phyloP scores from a whole-genome alignment of 2,888 invertebrate genomes.

The Bibio marci region DNA sequence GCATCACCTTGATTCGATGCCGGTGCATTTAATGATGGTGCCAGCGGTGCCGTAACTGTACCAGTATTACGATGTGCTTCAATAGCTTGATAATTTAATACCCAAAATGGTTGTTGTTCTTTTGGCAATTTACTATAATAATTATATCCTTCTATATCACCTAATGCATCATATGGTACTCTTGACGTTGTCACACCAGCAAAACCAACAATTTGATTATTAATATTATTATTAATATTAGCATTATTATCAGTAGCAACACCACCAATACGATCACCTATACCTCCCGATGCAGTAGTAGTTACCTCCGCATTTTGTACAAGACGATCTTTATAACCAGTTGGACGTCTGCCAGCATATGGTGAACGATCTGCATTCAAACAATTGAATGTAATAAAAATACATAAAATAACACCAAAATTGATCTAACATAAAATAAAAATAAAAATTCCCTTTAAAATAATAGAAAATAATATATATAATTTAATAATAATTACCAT shows the following conservation, averaged over 20 bases:
- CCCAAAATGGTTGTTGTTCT: conserved; percentile 57
- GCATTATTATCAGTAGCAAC: neutral
- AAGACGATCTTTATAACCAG: conserved; percentile 37
- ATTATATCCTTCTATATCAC: conserved; percentile 41
- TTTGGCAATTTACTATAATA: conserved; percentile 43
- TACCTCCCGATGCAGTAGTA: neutral
- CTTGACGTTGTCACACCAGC: conserved; percentile 20
- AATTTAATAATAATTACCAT: no score
- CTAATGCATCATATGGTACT: conserved; percentile 47
- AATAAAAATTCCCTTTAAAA: no score
- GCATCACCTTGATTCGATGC: no score
- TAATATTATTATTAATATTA: no score
- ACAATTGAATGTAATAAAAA: no score
- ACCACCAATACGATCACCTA: neutral
- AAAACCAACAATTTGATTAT: neutral
- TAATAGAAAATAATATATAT: no score
- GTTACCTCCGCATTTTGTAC: neutral
- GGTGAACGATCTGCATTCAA: conserved; percentile 37
- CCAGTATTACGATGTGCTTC: conserved; percentile 32
- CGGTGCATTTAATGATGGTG: no score
- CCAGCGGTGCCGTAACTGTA: no score
- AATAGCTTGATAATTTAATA: conserved; percentile 47
- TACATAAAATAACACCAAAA: no score
- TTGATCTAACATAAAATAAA: no score
- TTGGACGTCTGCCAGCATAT: conserved; percentile 40